These are phyloP conservation scores for Eupithecia dodoneata DNA, from an alignment of 2,888 invertebrate species.

Conservation along the genomic window DNA sequence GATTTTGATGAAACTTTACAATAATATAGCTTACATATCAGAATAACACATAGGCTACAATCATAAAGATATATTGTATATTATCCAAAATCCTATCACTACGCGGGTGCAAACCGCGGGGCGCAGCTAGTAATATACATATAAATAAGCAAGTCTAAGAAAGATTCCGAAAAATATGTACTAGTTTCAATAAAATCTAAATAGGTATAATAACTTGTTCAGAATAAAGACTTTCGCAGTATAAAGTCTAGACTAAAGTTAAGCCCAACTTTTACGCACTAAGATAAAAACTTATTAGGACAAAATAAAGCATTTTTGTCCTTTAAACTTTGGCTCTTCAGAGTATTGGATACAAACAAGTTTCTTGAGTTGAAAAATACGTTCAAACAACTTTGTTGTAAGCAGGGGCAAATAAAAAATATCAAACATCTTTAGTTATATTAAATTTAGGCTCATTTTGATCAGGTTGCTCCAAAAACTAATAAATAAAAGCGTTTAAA, in stretches of 20 bases:
- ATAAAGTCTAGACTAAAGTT: slow-evolving; percentile 1
- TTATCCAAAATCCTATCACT: no score
- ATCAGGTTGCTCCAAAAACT: background rate
- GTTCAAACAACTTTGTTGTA: background rate
- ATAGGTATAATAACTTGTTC: background rate
- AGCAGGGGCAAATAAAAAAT: background rate
- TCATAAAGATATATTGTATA: no score
- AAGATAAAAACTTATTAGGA: background rate
- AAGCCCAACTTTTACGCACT: background rate
- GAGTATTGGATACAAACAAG: background rate
- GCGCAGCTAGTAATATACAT: no score
- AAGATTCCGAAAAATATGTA: background rate
- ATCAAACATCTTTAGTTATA: background rate
- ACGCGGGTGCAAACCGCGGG: no score
- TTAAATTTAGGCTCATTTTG: background rate
- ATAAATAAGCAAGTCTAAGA: background rate
- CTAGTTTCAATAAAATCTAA: background rate
- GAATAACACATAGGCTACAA: no score
- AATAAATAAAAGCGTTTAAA: slow-evolving; percentile 9
- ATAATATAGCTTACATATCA: no score
- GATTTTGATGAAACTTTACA: no score
- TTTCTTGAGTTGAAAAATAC: background rate
- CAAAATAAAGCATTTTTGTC: background rate
- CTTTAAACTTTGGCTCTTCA: background rate
- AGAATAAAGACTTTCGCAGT: background rate